phyloP scores from a whole-genome alignment of 2,888 invertebrate species.

The Eumacrocentrus americanus region DNA sequence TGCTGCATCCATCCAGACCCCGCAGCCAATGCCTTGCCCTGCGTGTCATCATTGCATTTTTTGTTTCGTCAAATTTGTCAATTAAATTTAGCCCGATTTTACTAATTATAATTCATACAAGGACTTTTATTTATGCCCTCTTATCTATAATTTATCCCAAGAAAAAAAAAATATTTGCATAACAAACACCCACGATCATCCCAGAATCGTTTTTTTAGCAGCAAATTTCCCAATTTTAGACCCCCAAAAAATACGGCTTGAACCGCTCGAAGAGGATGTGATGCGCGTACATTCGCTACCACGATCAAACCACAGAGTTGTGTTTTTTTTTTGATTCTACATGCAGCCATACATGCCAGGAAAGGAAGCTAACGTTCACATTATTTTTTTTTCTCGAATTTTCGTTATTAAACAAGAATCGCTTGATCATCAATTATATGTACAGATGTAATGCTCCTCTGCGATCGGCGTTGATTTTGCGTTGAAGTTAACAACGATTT shows the following conservation, averaged over 20 bases:
- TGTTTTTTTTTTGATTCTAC: constrained; percentile 32
- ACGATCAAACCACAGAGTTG: too few relatives aligned
- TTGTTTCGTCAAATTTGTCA: constrained; percentile 37
- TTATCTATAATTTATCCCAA: background rate
- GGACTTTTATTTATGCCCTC: constrained; percentile 8
- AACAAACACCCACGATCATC: constrained; percentile 8
- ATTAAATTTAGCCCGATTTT: constrained; percentile 48
- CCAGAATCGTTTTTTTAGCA: background rate
- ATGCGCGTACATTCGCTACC: constrained; percentile 11
- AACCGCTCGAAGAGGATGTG: constrained; percentile 13
- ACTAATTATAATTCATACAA: background rate
- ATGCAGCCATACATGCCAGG: constrained; percentile 56
- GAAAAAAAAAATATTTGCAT: constrained; percentile 18
- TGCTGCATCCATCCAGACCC: constrained; percentile 61
- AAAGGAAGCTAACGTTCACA: constrained; percentile 29
- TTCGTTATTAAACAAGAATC: constrained; percentile 4
- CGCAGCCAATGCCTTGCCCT: constrained; percentile 60
- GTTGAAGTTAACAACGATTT: constrained; percentile 21
- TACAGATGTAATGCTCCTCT: constrained; percentile 20
- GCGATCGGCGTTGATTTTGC: constrained; percentile 21
- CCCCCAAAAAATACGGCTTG: background rate
- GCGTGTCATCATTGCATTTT: constrained; percentile 46
- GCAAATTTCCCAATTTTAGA: background rate
- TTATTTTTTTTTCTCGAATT: constrained; percentile 10
- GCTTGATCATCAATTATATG: constrained; percentile 5